Conservation (phyloP, 1,140 invertebrate genomes). For the Drosophila mojavensis region DNA sequence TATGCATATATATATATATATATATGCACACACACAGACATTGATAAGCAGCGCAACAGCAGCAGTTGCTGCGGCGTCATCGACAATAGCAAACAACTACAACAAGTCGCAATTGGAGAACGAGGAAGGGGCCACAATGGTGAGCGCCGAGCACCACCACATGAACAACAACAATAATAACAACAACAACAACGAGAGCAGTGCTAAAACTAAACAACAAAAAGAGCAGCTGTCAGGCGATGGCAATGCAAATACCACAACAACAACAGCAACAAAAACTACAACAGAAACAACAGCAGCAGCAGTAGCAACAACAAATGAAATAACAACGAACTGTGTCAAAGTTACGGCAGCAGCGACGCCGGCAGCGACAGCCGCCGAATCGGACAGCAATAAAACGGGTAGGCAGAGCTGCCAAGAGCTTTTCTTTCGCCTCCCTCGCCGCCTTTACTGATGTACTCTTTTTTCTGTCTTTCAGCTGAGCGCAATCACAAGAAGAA, state of each 20-base stretch:
- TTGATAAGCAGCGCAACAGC: constrained; percentile 35
- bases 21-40: constrained; percentile 37
- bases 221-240: constrained; percentile 47
- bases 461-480: constrained; percentile 26
- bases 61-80: constrained; percentile 44
- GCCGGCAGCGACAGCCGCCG: constrained; percentile 24
- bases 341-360: constrained; percentile 39
- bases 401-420: constrained; percentile 59
- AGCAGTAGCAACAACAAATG: constrained; percentile 6
- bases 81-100: constrained; percentile 36
- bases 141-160: constrained; percentile 28
- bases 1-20: constrained; percentile 10
- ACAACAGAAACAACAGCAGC: background rate
- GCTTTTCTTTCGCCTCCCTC: background rate
- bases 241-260: constrained; percentile 61
- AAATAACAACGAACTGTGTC: constrained; percentile 46
- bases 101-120: constrained; percentile 38
- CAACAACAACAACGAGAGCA: constrained; percentile 28
- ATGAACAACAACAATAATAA: constrained; percentile 28
- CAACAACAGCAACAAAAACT: constrained; percentile 26
- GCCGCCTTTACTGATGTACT: constrained; percentile 12
- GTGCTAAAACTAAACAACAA: constrained; percentile 30
- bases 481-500: constrained; percentile 77
- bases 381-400: constrained; percentile 59
- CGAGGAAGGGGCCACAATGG: constrained; percentile 20